Base-by-base conservation (phyloP, 2,113 vertebrate genomes). In the Callipepla squamata region DNA sequence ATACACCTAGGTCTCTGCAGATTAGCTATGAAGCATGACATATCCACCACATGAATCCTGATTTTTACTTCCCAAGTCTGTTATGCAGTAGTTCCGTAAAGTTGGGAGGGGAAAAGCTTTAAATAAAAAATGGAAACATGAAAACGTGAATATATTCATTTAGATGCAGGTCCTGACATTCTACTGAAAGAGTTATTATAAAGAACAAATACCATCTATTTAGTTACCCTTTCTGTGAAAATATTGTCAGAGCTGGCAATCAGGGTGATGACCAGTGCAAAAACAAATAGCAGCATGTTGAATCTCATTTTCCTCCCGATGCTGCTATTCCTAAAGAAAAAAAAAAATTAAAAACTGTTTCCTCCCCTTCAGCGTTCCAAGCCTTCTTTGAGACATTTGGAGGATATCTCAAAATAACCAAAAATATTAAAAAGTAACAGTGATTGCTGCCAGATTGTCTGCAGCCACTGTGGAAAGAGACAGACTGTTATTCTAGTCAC, bases 361-460 rank as follows among this genome's bases (percentile, higher is more conserved):
- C 78, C 92, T 72, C 65, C 94, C 93, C 48, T 96, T 96, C 91
- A 95, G 38, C n/a, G 50, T 94, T 95, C 83, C 92, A 95, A 97
- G 67, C 61, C 73, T 90, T 86, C 92, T 94, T 92, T 84, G 79
- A 96, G 93, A 96, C 94, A 96, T 95, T 95, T 96, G 95, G 95
- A 96, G 93, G 89, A 93, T 94, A 91, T 96, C 96, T 96, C 96
- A 96, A 96, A 96, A 96, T 96, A 96, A 96, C 94, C 58, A 94
- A 93, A 96, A 96, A 96, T 96, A 96, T 96, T 96, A 96, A 96
- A 96, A 96, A 92, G 96, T 96, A 96, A 87, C 96, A 95, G 94
- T 92, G 93, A 95, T 92, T 94, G 95, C 96, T 94, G 95, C 96
- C 96, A 95, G 95, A 96, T 96, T 96, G 95, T 93, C 94, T 96